phyloP scores from a whole-genome alignment of 2,888 invertebrate genomes.

The Drosophila atripex region DNA sequence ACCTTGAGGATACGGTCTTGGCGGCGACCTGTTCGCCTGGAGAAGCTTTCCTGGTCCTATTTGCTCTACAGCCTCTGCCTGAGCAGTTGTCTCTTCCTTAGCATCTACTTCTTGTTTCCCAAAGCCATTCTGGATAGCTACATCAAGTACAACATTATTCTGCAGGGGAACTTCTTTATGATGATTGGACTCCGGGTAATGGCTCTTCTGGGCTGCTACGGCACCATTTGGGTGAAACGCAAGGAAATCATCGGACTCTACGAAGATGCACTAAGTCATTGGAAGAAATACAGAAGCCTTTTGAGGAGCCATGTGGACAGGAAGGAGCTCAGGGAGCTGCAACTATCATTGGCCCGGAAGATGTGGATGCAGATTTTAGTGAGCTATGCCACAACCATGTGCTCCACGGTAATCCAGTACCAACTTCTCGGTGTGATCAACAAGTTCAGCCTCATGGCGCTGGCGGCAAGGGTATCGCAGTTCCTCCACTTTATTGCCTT shows the following conservation, averaged over 20 bases:
- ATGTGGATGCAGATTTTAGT: slow-evolving; percentile 37
- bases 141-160: slow-evolving; percentile 48
- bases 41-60: slow-evolving; percentile 41
- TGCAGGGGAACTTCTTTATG: slow-evolving; percentile 38
- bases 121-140: slow-evolving; percentile 28
- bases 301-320: slow-evolving; percentile 20
- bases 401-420: slow-evolving; percentile 42
- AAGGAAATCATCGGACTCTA: slow-evolving; percentile 40
- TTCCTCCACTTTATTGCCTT: slow-evolving; percentile 25
- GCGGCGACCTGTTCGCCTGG: neutral
- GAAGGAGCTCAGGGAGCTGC: slow-evolving; percentile 27
- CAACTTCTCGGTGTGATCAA: slow-evolving; percentile 11
- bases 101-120: slow-evolving; percentile 25
- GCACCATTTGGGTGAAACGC: slow-evolving; percentile 51
- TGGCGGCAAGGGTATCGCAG: neutral
- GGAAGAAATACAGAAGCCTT: slow-evolving; percentile 19
- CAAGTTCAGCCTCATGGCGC: neutral
- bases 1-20: slow-evolving; percentile 18
- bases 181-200: neutral
- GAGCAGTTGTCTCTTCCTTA: slow-evolving; percentile 22
- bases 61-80: slow-evolving; percentile 48
- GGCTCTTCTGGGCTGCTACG: slow-evolving; percentile 38
- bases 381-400: slow-evolving; percentile 20
- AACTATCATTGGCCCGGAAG: slow-evolving; percentile 24
- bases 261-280: slow-evolving; percentile 31